Percentiles rank a stretch among this genome's conserved stretches.
These are phyloP conservation scores for Xerus inauris DNA, from an alignment of 2,113 vertebrate genomes.

Conservation along the genomic window DNA sequence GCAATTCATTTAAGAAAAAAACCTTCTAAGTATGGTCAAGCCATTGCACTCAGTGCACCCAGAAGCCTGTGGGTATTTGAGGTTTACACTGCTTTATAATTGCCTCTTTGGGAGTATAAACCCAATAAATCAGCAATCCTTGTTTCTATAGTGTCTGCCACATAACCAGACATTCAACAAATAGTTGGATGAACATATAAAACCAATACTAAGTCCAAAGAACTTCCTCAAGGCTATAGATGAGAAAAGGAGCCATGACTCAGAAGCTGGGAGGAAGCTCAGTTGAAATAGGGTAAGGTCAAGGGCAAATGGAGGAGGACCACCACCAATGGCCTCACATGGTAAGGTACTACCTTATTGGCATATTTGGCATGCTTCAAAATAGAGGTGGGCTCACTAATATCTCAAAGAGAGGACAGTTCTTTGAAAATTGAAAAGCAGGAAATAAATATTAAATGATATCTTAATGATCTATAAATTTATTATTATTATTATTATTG, in stretches of 20 bases:
- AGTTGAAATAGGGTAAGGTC: background rate
- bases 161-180: background rate
- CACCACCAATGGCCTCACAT: background rate
- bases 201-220: background rate
- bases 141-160: background rate
- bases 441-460: slow-evolving; percentile 8
- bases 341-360: background rate
- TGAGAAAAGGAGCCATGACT: background rate
- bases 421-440: slow-evolving; percentile 25
- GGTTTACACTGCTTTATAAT: background rate
- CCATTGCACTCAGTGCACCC: background rate
- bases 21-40: background rate
- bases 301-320: background rate
- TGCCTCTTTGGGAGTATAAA: background rate
- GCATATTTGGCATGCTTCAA: background rate
- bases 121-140: background rate
- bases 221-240: background rate
- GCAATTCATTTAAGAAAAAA: background rate
- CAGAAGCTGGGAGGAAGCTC: background rate
- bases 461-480: slow-evolving; percentile 42
- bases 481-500: background rate
- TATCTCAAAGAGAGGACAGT: background rate
- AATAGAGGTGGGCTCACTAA: background rate
- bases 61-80: background rate
- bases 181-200: background rate